Conservation (phyloP, 2,888 invertebrate genomes). For the Ormyrus rosae region DNA sequence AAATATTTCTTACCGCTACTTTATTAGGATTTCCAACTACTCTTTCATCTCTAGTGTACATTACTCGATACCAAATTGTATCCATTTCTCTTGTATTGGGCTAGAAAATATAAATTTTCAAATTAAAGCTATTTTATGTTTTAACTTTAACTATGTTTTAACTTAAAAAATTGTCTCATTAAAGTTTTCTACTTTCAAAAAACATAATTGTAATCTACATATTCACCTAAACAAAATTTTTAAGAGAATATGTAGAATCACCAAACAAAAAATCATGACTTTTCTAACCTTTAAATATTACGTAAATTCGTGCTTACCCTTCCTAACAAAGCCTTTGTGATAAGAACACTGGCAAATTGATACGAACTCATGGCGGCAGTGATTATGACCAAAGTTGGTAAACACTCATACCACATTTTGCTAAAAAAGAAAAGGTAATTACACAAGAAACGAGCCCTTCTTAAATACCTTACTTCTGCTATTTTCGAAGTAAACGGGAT, state of each 20-base stretch:
- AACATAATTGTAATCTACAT: conserved; percentile 11
- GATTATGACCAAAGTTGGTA: conserved; percentile 62
- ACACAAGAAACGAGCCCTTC: too few species aligned
- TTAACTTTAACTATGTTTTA: too few species aligned
- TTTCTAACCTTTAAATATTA: conserved; percentile 44
- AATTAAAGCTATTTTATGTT: not conserved
- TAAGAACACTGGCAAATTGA: conserved; percentile 37
- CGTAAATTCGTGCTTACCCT: conserved; percentile 60
- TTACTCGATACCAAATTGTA: conserved; percentile 1
- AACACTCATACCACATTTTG: conserved; percentile 67
- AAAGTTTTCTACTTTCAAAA: conserved; percentile 13
- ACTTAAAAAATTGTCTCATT: too few species aligned
- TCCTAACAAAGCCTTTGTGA: conserved; percentile 55
- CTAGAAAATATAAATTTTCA: conserved; percentile 41
- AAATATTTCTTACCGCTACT: conserved; percentile 52
- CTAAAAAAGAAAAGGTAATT: too few species aligned
- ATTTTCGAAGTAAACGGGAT: too few species aligned
- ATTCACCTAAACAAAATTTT: not conserved
- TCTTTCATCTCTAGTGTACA: conserved; percentile 56
- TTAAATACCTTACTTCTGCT: too few species aligned
- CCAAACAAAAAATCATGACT: not conserved
- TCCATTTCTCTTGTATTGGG: conserved; percentile 34
- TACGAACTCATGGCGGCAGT: conserved; percentile 34
- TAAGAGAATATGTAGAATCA: too few species aligned
- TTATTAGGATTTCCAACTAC: conserved; percentile 59